phyloP scores from a whole-genome alignment of 2,113 vertebrate genomes.

The Alligator sinensis region DNA sequence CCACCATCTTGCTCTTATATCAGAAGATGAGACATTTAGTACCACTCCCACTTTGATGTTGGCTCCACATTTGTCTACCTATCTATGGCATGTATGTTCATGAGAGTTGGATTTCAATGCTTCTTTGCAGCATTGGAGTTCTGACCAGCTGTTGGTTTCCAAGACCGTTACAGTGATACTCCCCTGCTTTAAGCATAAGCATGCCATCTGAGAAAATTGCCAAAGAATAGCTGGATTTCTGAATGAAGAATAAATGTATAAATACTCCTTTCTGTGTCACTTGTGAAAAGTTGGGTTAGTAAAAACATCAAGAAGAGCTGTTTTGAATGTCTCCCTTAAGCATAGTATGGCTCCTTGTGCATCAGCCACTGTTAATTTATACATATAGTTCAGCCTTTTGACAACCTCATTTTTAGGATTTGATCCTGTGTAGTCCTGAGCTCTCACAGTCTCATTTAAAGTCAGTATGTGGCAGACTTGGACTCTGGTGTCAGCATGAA shows the following conservation, averaged over 20 bases:
- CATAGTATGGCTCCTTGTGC: background rate
- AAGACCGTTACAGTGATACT: background rate
- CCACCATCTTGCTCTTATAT: background rate
- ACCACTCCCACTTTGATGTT: background rate
- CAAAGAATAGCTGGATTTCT: background rate
- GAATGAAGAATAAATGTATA: background rate
- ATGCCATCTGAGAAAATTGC: background rate
- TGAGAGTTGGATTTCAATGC: background rate
- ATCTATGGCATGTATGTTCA: fast-evolving
- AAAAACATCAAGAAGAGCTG: background rate
- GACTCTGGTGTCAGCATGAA: fast-evolving
- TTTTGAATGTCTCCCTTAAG: background rate
- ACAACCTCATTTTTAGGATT: background rate
- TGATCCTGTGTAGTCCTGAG: background rate
- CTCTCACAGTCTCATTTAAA: background rate
- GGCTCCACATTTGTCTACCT: background rate
- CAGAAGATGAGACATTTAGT: background rate
- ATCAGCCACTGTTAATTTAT: background rate
- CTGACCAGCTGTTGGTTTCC: background rate
- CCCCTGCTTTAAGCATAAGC: background rate
- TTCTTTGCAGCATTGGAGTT: fast-evolving
- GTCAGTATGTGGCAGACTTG: background rate
- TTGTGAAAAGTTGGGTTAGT: background rate
- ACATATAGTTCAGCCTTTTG: background rate
- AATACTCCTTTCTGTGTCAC: background rate